phyloP scores from a whole-genome alignment of 2,797 vertebrate genomes.

The Lutra lutra region DNA sequence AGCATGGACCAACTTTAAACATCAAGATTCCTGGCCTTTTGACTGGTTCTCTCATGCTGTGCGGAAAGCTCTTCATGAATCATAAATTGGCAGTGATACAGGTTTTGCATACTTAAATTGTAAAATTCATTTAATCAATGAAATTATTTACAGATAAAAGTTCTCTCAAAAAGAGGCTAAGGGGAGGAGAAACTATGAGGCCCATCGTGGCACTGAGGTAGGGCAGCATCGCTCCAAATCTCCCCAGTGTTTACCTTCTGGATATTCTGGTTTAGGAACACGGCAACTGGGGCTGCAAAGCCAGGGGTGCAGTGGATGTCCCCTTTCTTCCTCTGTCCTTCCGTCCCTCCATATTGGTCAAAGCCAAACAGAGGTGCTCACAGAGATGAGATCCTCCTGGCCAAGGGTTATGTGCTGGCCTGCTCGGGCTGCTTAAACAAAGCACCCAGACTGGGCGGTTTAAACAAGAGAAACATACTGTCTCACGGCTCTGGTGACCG shows the following conservation, averaged over 20 bases:
- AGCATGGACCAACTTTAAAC: background rate
- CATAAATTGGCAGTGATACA: background rate
- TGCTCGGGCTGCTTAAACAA: too few relatives aligned
- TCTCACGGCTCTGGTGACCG: background rate
- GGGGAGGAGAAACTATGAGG: background rate
- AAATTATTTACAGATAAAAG: background rate
- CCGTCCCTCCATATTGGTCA: background rate
- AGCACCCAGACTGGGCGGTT: background rate
- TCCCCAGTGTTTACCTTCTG: background rate
- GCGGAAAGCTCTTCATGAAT: background rate
- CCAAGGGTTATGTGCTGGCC: background rate
- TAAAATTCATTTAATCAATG: background rate
- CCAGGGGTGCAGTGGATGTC: accelerated
- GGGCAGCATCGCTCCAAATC: background rate
- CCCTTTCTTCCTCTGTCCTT: too few relatives aligned
- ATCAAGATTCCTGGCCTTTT: background rate
- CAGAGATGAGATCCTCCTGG: background rate
- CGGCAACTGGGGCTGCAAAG: background rate
- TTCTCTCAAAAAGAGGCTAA: background rate
- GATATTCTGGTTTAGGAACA: too few relatives aligned
- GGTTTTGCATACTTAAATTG: background rate
- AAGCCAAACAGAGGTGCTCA: background rate
- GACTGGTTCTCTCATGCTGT: background rate
- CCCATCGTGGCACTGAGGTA: background rate
- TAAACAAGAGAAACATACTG: background rate